Evolutionary conservation across 2,888 invertebrate species (phyloP).

Genomic region (Siphlonurus alternatus): DNA sequence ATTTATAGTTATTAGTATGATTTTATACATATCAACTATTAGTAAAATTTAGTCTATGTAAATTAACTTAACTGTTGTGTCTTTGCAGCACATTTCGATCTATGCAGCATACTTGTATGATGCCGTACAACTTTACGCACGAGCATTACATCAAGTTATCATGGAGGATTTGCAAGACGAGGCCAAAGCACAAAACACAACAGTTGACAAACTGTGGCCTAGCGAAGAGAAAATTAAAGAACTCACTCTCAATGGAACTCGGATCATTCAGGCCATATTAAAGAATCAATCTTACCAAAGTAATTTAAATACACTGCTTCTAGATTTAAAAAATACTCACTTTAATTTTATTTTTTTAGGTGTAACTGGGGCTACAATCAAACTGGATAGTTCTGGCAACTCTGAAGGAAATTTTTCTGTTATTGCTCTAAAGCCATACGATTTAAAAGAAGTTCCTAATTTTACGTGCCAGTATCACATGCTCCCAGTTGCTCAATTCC

Average conservation of each 20-base stretch:
- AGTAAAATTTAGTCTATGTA: not conserved
- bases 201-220: not conserved
- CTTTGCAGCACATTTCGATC: conserved; percentile 63
- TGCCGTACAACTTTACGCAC: conserved; percentile 80
- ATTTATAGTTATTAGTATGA: not conserved
- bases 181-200: conserved; percentile 15
- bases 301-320: conserved; percentile 22
- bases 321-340: not conserved
- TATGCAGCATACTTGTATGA: conserved; percentile 92
- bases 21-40: not conserved
- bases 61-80: too few relatives aligned
- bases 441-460: conserved; percentile 31
- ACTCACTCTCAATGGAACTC: conserved; percentile 68
- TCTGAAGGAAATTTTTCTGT: conserved; percentile 96
- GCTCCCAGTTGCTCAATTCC: conserved; percentile 44
- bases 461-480: conserved; percentile 60
- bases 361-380: conserved; percentile 84
- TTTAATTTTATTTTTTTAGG: conserved; percentile 36
- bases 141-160: conserved; percentile 61
- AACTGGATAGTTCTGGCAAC: conserved; percentile 81
- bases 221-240: conserved; percentile 45
- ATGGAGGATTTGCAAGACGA: conserved; percentile 32
- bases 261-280: conserved; percentile 74
- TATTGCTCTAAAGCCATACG: conserved; percentile 51
- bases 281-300: conserved; percentile 71